These are phyloP conservation scores for Meteorus sp. DNA, from an alignment of 1,140 invertebrate species.

Conservation along the genomic window DNA sequence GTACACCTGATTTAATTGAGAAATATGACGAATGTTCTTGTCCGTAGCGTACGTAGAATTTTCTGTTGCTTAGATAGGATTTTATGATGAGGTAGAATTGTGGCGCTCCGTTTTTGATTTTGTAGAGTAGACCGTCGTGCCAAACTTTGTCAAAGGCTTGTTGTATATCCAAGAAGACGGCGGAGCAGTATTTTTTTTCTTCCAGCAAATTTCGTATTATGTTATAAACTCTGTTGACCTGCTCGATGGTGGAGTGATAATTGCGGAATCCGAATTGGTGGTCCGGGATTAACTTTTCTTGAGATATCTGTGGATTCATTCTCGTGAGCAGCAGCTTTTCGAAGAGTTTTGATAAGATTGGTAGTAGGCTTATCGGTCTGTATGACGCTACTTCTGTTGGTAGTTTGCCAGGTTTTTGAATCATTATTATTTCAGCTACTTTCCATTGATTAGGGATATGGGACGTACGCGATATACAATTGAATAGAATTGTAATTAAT, in stretches of 20 bases:
- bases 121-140: conserved; percentile 38
- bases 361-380: conserved; percentile 9
- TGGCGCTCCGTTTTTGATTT: conserved; percentile 32
- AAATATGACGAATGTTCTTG: conserved; percentile 47
- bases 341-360: conserved; percentile 2
- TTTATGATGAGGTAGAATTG: conserved; percentile 13
- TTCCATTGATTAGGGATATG: conserved; percentile 35
- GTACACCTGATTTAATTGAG: conserved; percentile 35
- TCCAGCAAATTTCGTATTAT: conserved; percentile 34
- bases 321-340: conserved; percentile 11
- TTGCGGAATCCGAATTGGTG: conserved; percentile 43
- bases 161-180: conserved; percentile 41
- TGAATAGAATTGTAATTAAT: conserved; percentile 37
- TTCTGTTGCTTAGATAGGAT: conserved; percentile 22
- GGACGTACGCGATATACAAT: conserved; percentile 26
- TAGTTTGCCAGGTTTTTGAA: conserved; percentile 8
- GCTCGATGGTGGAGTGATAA: conserved; percentile 36
- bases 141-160: conserved; percentile 47
- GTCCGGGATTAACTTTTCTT: not conserved
- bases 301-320: too few species aligned
- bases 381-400: conserved; percentile 1
- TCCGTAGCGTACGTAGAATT: conserved; percentile 39
- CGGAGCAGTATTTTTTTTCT: conserved; percentile 37
- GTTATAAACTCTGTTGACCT: conserved; percentile 34
- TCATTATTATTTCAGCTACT: not conserved